Base-by-base conservation (phyloP, 2,888 invertebrate genomes). In the Nudaria mundana region DNA sequence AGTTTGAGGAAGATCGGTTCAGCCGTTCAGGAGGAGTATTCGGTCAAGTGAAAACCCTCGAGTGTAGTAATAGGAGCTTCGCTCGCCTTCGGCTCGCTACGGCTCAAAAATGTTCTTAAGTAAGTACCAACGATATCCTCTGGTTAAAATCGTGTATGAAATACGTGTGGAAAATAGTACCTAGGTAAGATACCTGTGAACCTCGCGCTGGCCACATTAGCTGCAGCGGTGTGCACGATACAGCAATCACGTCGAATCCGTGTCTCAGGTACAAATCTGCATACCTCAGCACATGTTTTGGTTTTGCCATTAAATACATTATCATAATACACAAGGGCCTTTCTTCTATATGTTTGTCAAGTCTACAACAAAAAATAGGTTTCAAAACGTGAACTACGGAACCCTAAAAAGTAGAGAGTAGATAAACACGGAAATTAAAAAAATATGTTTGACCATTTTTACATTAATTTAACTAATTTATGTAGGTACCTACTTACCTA, bases 121-220 rank as follows among this genome's bases (percentile, higher is more conserved):
- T n/a, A n/a, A n/a, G n/a, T n/a, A n/a, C n/a, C n/a, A n/a, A n/a
- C n/a, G n/a, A n/a, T n/a, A n/a, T n/a, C n/a, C n/a, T n/a, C n/a
- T n/a, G n/a, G n/a, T n/a, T n/a, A n/a, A n/a, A n/a, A n/a, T n/a
- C n/a, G n/a, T n/a, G n/a, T n/a, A n/a, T n/a, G n/a, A n/a, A n/a
- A n/a, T n/a, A n/a, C n/a, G n/a, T n/a, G n/a, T n/a, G n/a, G n/a
- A n/a, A n/a, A n/a, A n/a, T n/a, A n/a, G n/a, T n/a, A n/a, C n/a
- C n/a, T n/a, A n/a, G n/a, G n/a, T n/a, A n/a, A n/a, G n/a, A 42
- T 29, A 93, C 94, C 89, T 94, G 93, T 1, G 93, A 90, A 43
- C 96, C 95, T 63, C 91, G 93, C 0, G 81, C 76, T 2, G 97
- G 97, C 93, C 95, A 94, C 63, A 97, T 79, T 23, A 96, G 84